Evolutionary conservation across 2,113 vertebrate species (phyloP).

Genomic region (Oxyruncus cristatus): DNA sequence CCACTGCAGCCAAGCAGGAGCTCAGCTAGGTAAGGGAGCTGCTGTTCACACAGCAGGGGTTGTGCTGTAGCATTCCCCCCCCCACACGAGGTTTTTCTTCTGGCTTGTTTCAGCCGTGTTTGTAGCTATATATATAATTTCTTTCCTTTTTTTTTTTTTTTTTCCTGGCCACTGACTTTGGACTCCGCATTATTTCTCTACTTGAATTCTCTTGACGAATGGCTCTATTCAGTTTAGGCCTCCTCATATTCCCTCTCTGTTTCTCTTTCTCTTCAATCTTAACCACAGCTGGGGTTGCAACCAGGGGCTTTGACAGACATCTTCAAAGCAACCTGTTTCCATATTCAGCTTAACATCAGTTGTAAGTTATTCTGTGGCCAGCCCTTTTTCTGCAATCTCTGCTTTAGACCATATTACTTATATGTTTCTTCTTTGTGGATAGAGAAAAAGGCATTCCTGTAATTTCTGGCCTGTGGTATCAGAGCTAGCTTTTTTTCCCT

Average conservation of each 20-base stretch:
- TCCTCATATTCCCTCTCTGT: not conserved
- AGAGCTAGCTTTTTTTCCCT: not conserved
- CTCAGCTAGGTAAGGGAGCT: not conserved
- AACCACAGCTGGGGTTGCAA: not conserved
- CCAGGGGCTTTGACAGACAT: not conserved
- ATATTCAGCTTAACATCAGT: not conserved
- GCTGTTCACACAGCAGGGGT: not conserved
- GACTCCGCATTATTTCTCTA: not conserved
- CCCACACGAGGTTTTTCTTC: not conserved
- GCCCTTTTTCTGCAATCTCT: not conserved
- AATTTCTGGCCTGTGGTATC: slow-evolving; percentile 16
- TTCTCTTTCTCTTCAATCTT: not conserved
- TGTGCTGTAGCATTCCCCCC: not conserved
- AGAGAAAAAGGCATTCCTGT: slow-evolving; percentile 47
- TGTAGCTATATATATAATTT: not conserved
- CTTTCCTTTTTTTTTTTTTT: not conserved
- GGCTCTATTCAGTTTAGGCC: not conserved
- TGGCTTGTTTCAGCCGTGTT: not conserved
- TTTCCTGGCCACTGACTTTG: not conserved
- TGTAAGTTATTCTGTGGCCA: not conserved
- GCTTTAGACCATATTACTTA: not conserved
- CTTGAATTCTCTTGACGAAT: slow-evolving; percentile 10
- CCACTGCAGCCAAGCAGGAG: fast-evolving
- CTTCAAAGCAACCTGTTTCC: slow-evolving; percentile 49
- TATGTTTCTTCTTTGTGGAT: slow-evolving; percentile 15